Base-by-base conservation (phyloP, 2,113 vertebrate genomes). In the Spea bombifrons region DNA sequence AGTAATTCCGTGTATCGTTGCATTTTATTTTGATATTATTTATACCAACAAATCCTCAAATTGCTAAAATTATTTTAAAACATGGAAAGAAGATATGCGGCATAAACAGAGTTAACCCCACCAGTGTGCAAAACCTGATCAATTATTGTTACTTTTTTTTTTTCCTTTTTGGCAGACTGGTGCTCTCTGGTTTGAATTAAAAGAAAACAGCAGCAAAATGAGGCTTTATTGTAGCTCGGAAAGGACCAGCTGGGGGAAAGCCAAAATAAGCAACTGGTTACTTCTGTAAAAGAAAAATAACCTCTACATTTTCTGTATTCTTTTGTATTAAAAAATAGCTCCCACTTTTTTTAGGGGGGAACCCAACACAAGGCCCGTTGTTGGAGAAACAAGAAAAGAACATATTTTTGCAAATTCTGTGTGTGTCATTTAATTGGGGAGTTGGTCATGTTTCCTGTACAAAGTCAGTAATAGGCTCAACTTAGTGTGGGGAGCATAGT, bases 151-250 rank as follows among this genome's bases (percentile, higher is more conserved):
- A 64, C 64, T 52, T 44, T 12, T 57, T 72, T 63, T 52, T 74
- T 77, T 80, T 78, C 65, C 53, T 66, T 55, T 70, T 55, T 66
- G 76, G 72, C 78, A 61, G 78, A 13, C 70, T 79, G 63, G 70
- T 43, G 52, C 66, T 72, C 83, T 90, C 90, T 92, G 90, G 87
- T 93, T 92, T 88, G 85, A 88, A 92, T 92, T 92, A 93, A 83
- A 78, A 84, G 82, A 85, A 86, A 82, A 88, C 88, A 87, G 89
- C 73, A 81, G 86, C 85, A 85, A 83, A 85, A 79, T 64, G 73
- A 78, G 61, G 80, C 76, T 87, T 88, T 82, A 83, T 81, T 81
- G 83, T 81, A 81, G 67, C 75, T 78, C 82, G 66, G 77, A 83
- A 82, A 83, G 65, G 82, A 77, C 75, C 45, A 16, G 47, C 80